Evolutionary conservation across 1,140 invertebrate genomes (phyloP).

Genomic region (Schlechtendalia chinensis): DNA sequence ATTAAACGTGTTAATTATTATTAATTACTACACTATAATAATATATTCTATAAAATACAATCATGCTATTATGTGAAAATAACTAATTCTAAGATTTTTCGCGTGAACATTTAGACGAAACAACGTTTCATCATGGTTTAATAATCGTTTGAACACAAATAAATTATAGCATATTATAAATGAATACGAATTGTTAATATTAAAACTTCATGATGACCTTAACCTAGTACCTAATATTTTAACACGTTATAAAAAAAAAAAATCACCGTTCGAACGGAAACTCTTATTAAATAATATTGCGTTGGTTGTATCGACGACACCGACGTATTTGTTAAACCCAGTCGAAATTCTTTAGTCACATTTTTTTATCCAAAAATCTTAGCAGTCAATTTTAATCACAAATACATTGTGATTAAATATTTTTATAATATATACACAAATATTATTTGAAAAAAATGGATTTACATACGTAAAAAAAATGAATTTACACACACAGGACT

Average conservation of each 20-base stretch:
- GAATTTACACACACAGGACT: too few species aligned
- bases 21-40: too few species aligned
- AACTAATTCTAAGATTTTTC: too few species aligned
- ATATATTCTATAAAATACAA: too few species aligned
- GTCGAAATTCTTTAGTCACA: neutral
- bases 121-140: neutral
- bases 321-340: neutral
- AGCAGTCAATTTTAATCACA: neutral
- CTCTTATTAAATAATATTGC: neutral
- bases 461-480: too few species aligned
- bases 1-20: too few species aligned
- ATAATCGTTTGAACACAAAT: neutral
- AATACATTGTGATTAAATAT: neutral
- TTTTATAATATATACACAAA: too few species aligned
- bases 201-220: neutral
- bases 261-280: neutral
- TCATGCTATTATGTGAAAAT: too few species aligned
- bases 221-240: neutral
- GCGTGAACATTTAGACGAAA: neutral
- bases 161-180: neutral
- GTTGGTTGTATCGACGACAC: neutral
- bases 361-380: neutral
- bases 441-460: too few species aligned
- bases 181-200: neutral
- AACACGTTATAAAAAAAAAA: neutral